A percentile compares a stretch with the other conserved stretches of the same genome.
phyloP scores from a whole-genome alignment of 1,140 invertebrate species.

The Habropoda laboriosa region DNA sequence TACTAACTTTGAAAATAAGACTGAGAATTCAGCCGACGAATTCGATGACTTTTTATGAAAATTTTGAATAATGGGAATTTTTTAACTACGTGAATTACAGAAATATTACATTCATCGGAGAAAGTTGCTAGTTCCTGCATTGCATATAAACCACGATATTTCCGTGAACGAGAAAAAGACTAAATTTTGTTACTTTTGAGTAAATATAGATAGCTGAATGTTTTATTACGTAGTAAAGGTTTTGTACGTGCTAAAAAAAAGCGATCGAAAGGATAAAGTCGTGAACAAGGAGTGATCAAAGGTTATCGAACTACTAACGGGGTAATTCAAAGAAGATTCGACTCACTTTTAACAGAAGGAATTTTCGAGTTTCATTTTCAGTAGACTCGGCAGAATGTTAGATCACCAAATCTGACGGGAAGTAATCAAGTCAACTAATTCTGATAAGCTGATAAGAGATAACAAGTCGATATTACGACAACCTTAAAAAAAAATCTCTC shows the following conservation, averaged over 20 bases:
- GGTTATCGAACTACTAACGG: constrained; percentile 1
- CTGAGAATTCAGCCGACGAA: too few species aligned
- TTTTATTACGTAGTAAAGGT: not conserved
- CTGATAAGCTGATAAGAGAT: constrained; percentile 29
- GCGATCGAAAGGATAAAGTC: not conserved
- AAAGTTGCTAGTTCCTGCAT: not conserved
- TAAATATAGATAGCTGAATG: not conserved
- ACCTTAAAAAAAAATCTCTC: not conserved
- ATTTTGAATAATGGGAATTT: not conserved
- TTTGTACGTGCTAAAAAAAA: not conserved
- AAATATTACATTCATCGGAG: not conserved
- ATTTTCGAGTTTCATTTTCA: not conserved
- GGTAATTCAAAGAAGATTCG: not conserved
- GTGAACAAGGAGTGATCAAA: not conserved
- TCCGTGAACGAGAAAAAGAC: not conserved
- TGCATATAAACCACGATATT: not conserved
- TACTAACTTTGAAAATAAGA: not conserved
- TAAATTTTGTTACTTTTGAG: not conserved
- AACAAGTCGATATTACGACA: constrained; percentile 1
- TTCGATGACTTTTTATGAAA: not conserved
- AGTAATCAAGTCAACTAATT: constrained; percentile 30
- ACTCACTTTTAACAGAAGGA: not conserved
- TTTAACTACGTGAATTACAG: fast-evolving
- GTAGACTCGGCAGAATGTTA: not conserved
- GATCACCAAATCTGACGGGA: not conserved